These are phyloP conservation scores for Microctenopoma stevenorrisi DNA, from an alignment of 2,797 vertebrate genomes.

Conservation along the genomic window DNA sequence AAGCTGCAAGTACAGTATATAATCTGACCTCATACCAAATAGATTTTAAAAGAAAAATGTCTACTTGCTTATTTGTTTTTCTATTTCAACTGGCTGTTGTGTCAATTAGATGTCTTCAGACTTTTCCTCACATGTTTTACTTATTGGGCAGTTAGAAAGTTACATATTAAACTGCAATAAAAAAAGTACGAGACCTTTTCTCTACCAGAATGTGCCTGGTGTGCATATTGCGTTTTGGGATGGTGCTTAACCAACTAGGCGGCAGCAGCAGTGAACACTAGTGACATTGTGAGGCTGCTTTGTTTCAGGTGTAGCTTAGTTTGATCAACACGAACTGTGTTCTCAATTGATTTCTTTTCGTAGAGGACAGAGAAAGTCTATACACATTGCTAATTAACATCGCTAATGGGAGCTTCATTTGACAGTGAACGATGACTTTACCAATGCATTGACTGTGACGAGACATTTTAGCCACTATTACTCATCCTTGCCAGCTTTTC, in stretches of 20 bases:
- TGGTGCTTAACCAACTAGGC: slow-evolving; percentile 7
- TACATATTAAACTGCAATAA: no score
- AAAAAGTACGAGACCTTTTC: no score
- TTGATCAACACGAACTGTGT: slow-evolving; percentile 47
- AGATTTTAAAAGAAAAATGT: no score
- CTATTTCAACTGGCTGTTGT: not conserved
- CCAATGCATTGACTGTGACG: slow-evolving; percentile 39
- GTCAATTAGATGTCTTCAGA: not conserved
- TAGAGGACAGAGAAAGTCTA: slow-evolving; percentile 60
- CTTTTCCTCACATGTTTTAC: not conserved
- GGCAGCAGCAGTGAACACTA: slow-evolving; percentile 14
- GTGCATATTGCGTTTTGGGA: slow-evolving; percentile 8
- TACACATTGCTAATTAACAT: slow-evolving; percentile 70
- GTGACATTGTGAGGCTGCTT: slow-evolving; percentile 18
- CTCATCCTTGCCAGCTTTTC: slow-evolving; percentile 31
- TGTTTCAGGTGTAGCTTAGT: slow-evolving; percentile 45
- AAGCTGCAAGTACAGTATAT: not conserved
- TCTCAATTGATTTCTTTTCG: slow-evolving; percentile 73
- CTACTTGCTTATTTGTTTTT: not conserved
- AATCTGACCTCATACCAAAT: not conserved
- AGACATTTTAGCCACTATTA: slow-evolving; percentile 45
- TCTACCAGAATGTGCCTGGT: slow-evolving; percentile 1
- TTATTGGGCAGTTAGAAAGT: not conserved
- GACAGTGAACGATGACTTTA: slow-evolving; percentile 73
- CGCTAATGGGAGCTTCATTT: slow-evolving; percentile 59